These are phyloP conservation scores for Drosophila hamatofila DNA, from an alignment of 2,888 invertebrate species.

Conservation along the genomic window DNA sequence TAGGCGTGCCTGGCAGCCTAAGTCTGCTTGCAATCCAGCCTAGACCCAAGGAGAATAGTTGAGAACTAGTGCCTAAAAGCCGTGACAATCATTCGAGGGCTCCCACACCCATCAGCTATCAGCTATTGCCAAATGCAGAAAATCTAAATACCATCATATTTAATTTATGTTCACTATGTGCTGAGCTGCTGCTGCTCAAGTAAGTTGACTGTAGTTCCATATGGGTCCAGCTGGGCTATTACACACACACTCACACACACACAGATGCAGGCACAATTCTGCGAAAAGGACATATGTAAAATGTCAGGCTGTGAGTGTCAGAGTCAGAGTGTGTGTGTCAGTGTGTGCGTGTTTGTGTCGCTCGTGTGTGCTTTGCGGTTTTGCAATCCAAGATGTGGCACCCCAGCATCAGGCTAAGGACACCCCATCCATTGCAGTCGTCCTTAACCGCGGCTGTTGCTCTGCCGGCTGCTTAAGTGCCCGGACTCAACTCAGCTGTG, in stretches of 20 bases:
- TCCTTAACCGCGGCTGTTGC: slow-evolving; percentile 45
- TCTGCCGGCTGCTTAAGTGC: slow-evolving; percentile 61
- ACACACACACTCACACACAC: background rate
- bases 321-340: slow-evolving; percentile 6
- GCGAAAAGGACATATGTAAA: slow-evolving; percentile 69
- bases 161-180: background rate
- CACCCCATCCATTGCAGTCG: slow-evolving; percentile 23
- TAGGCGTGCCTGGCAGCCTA: slow-evolving; percentile 27
- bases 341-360: slow-evolving; percentile 11
- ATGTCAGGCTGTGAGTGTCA: slow-evolving; percentile 41
- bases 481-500: slow-evolving; percentile 50
- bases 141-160: slow-evolving; percentile 6
- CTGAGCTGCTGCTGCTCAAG: background rate
- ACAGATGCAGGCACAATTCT: slow-evolving; percentile 28
- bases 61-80: slow-evolving; percentile 6
- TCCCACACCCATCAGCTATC: background rate
- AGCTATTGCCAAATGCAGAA: background rate
- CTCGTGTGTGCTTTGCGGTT: slow-evolving; percentile 64
- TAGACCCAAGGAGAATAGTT: slow-evolving; percentile 22
- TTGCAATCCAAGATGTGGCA: slow-evolving; percentile 71
- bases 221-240: slow-evolving; percentile 33
- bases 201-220: slow-evolving; percentile 9
- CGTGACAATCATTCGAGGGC: background rate
- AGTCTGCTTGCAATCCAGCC: background rate
- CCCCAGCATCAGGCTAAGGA: slow-evolving; percentile 16